Evolutionary conservation across 64 coral and sea anemone species (phyloP), one percentile per base, ranked within the genome.

Genomic region (Montipora foliosa): DNA sequence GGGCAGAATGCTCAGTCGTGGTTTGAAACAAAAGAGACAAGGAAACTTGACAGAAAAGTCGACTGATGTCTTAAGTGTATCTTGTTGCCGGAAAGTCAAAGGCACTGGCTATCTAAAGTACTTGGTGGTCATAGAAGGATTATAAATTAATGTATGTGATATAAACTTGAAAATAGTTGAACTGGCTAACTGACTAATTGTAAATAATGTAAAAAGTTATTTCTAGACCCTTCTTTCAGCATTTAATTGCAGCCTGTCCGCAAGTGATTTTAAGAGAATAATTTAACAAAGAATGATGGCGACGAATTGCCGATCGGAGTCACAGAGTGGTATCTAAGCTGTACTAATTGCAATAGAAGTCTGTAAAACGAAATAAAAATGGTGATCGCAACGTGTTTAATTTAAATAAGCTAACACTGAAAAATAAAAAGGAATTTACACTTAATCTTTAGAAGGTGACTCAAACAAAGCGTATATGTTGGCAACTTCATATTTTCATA

Each of bases 181-280:
- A 49, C n/a, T 13, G 16, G 17, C 44, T 49, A 37, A 37, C 49
- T 71, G 46, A 44, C 12, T 19, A 84, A 67, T 86, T 86, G 66
- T 86, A 72, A 72, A 86, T 86, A 86, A 19, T 86, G 62, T 86
- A 78, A 13, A 86, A 49, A 86, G 70, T 17, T 20, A 50, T 85
- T 48, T 15, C 3, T 24, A 3, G 21, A 44, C 22, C 47, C 37
- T 37, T 37, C 37, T 37, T 37, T 37, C 37, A 37, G 37, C 37
- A 37, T 50, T 48, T 19, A 14, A 2, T 52, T 79, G 4, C 46
- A 64, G 13, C 14, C 14, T 12, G 61, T 64, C 61, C 0, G 11
- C 19, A 51, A 2, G 17, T 1, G 14, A 9, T 82, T 10, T 17
- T 17, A 66, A 37, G 6, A 11, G 55, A 64, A 62, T 46, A 44